Evolutionary conservation across 1,140 invertebrate species (phyloP), one percentile per base, ranked within the genome.

Genomic region (Brachystomella parvula): DNA sequence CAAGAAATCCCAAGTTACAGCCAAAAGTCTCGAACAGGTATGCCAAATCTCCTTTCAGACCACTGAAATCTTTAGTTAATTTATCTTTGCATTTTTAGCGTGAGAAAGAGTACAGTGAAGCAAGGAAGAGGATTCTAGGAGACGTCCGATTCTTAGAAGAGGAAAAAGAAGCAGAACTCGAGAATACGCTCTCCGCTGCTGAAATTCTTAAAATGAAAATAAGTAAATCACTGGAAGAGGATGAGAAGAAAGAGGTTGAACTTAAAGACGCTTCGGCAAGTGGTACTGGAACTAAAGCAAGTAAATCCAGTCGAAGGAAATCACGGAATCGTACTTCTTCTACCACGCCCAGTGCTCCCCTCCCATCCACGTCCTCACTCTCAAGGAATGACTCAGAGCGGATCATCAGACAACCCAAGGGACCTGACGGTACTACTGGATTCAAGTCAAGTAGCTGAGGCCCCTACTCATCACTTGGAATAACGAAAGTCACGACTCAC

Each of bases 21-120:
- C 89, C 47, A 92, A 92, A 79, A 89, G 89, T 56, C 78, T 92
- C 12, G 86, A 91, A 80, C 89, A 90, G 74, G 81, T 82, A 74
- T 69, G 24, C 61, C 47, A 12, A 30, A 9, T 28, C 17, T 63
- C 24, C 12, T 49, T 19, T 53, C 62, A 31, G 28, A 3, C 26
- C 3, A 6, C 49, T 47, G 26, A 17, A 59, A 26, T 59, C 9
- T 47, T 47, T 53, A 44, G 32, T 53, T 24, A 32, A 44, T 12
- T 47, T 44, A 33, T 30, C 26, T 47, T 57, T 65, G 64, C 6
- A 47, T 69, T 56, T 64, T n/a, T 44, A 73, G 71, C 67, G 71
- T 47, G 71, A 73, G 53, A 60, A 73, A 65, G 68, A 68, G 35
- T 73, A 73, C 30, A 62, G 66, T 31, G 71, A 70, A 67, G 70